phyloP scores from a whole-genome alignment of 2,888 invertebrate species.

The Drosophila multiciliata region DNA sequence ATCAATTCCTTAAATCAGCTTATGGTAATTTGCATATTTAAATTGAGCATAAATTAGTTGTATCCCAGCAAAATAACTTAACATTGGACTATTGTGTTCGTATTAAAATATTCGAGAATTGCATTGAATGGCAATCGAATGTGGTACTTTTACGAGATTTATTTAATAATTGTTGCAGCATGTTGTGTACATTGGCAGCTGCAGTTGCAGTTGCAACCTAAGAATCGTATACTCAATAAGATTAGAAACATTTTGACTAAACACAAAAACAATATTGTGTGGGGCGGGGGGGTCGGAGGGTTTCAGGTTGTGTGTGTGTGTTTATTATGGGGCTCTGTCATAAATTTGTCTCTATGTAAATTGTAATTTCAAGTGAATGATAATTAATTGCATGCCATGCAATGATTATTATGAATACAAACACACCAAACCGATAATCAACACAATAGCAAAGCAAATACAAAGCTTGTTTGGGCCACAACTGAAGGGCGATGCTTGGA shows the following conservation, averaged over 20 bases:
- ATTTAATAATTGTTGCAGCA: constrained; percentile 46
- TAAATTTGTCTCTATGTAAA: constrained; percentile 47
- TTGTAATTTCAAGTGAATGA: constrained; percentile 73
- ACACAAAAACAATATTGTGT: constrained; percentile 40
- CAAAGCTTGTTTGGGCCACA: constrained; percentile 39
- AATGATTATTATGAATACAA: constrained; percentile 43
- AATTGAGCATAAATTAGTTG: constrained; percentile 39
- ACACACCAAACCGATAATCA: constrained; percentile 63
- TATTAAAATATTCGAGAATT: constrained; percentile 12
- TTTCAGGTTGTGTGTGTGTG: constrained; percentile 2
- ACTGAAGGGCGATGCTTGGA: constrained; percentile 55
- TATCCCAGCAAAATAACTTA: constrained; percentile 7
- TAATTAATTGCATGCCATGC: constrained; percentile 75
- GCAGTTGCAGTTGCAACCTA: constrained; percentile 8
- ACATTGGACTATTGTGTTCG: constrained; percentile 32
- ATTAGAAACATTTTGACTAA: constrained; percentile 15
- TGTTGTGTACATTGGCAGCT: not conserved
- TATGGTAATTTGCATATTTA: constrained; percentile 44
- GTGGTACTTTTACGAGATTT: not conserved
- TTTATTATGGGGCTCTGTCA: constrained; percentile 31
- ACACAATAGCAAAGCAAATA: constrained; percentile 68
- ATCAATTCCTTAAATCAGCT: constrained; percentile 28
- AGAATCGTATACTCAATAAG: constrained; percentile 17
- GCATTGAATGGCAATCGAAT: constrained; percentile 36
- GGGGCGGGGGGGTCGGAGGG: not conserved